phyloP scores from a whole-genome alignment of 2,797 vertebrate species.

The Tragopan temminckii region DNA sequence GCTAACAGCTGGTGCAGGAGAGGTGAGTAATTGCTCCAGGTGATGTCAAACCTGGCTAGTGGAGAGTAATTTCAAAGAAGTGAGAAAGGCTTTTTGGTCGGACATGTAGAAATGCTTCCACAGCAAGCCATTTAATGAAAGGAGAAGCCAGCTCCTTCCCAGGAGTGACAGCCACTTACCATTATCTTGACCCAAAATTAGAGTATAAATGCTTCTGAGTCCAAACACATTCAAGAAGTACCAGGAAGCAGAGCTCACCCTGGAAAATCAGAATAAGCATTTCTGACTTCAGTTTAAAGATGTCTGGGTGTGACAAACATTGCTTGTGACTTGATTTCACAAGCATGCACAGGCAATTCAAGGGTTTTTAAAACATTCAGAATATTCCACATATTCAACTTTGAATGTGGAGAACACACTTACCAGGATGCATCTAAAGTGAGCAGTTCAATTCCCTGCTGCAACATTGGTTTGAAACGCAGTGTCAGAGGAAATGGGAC shows the following conservation, averaged over 20 bases:
- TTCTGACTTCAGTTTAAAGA: not conserved
- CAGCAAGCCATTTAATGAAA: not conserved
- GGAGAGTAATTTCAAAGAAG: not conserved
- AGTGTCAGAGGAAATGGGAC: constrained; percentile 97
- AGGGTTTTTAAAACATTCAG: not conserved
- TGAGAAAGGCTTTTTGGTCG: not conserved
- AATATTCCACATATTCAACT: not conserved
- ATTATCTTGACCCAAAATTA: constrained; percentile 98
- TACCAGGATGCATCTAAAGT: constrained; percentile 98
- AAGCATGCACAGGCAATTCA: not conserved
- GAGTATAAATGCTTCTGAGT: constrained; percentile 97
- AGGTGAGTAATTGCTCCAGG: not conserved
- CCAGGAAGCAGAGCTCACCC: constrained; percentile 99
- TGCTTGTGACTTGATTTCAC: not conserved
- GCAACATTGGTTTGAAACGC: constrained; percentile 98
- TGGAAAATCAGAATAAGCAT: constrained; percentile 74
- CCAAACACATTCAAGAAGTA: constrained; percentile 99
- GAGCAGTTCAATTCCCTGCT: constrained; percentile 97
- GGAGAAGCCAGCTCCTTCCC: not conserved
- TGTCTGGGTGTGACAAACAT: not conserved
- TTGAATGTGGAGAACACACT: constrained; percentile 52
- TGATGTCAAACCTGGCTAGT: not conserved
- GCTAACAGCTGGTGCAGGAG: not conserved
- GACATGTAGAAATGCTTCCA: not conserved
- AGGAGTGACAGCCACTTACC: constrained; percentile 83